Evolutionary conservation across 2,113 vertebrate species (phyloP), one percentile per base, ranked within the genome.

Genomic region (Chionis minor): DNA sequence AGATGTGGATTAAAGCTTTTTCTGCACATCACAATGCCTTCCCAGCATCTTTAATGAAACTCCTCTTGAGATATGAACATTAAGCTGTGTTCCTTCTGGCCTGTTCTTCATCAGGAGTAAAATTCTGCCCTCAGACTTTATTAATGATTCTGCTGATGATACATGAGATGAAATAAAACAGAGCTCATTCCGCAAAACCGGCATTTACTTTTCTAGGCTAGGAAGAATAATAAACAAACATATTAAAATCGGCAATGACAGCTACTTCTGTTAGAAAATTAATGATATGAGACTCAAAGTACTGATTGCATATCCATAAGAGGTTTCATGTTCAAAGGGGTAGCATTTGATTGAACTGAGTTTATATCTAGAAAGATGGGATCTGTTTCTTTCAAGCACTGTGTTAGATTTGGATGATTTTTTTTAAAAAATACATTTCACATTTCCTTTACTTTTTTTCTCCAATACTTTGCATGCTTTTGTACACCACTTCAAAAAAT

Each of bases 231-330:
- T 77, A 77, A 78, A 87, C 58, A 87, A 94, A 89, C 66, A 88
- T 40, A 92, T 62, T 72, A 87, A 95, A 95, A 96, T 75, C 71
- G 47, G 38, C 0, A 1, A 89, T 88, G 95, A 94, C 87, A 63
- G 74, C 81, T 92, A 90, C 49, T 95, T 95, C 81, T 88, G 81
- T 65, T 87, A 82, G 86, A 87, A 97, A 94, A 97, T 91, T 96
- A 92, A 95, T 85, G 63, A 89, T 56, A 91, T 35, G 22, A 73
- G 35, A 30, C 81, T 95, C 67, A 87, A 88, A 96, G 89, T 94
- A 97, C 86, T 87, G 81, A 83, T 69, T 95, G 78, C 67, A 77
- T 80, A 97, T 74, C 91, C 84, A 81, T 90, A 90, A 92, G 78
- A 91, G 54, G 62, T 70, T 97, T 92, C 58, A 70, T 62, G 87